These are phyloP conservation scores for Synanthedon myopaeformis DNA, from an alignment of 2,888 invertebrate genomes.

Conservation along the genomic window DNA sequence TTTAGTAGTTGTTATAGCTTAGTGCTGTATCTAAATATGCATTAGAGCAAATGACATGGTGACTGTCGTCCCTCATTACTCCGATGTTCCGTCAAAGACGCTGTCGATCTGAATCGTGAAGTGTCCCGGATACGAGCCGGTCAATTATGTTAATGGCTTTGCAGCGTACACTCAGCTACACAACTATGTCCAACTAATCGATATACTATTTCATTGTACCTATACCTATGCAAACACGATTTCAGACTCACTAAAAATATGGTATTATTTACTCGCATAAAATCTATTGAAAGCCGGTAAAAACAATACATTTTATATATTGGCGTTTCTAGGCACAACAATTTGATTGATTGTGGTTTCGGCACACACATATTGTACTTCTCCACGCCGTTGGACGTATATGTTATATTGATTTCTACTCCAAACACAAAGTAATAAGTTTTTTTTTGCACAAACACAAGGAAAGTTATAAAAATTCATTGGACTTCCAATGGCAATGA, in stretches of 20 bases:
- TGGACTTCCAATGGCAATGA: slow-evolving; percentile 21
- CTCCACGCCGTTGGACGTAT: slow-evolving; percentile 40
- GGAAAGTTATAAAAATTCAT: slow-evolving; percentile 34
- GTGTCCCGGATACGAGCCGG: slow-evolving; percentile 54
- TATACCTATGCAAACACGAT: not conserved
- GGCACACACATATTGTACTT: slow-evolving; percentile 29
- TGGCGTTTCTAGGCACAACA: slow-evolving; percentile 42
- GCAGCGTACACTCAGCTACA: slow-evolving; percentile 41
- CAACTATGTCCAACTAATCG: slow-evolving; percentile 39
- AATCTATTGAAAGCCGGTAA: slow-evolving; percentile 55
- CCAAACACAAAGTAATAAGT: slow-evolving; percentile 36
- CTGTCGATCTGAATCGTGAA: slow-evolving; percentile 46
- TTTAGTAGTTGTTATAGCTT: slow-evolving; percentile 17
- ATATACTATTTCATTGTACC: slow-evolving; percentile 23
- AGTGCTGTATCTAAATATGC: slow-evolving; percentile 44
- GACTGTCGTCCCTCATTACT: slow-evolving; percentile 49
- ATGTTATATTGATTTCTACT: slow-evolving; percentile 21
- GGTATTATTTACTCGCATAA: slow-evolving; percentile 10
- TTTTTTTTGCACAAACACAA: slow-evolving; percentile 19
- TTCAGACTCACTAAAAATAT: slow-evolving; percentile 1
- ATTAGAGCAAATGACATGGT: slow-evolving; percentile 42
- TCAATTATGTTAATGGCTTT: slow-evolving; percentile 65
- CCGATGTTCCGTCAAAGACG: slow-evolving; percentile 54
- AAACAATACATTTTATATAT: slow-evolving; percentile 58
- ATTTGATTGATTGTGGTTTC: slow-evolving; percentile 65